Conservation (phyloP, 2,888 invertebrate species). For the Macropis europaea region DNA sequence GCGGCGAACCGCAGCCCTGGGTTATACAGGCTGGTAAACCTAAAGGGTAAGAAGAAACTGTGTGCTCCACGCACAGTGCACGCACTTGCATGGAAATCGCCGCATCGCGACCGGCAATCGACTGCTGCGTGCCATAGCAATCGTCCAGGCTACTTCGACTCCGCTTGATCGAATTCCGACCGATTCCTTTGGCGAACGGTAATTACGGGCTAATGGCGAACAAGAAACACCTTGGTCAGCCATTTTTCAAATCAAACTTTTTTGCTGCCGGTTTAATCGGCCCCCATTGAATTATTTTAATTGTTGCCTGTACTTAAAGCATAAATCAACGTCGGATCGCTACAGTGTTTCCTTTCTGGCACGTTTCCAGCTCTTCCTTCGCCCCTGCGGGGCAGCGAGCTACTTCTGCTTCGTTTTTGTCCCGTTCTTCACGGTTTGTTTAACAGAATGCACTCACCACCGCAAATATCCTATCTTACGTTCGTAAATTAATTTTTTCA, state of each 20-base stretch:
- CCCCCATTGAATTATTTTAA: no score
- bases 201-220: constrained; percentile 13
- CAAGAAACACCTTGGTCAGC: no score
- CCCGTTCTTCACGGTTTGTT: constrained; percentile 39
- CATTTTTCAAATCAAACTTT: no score
- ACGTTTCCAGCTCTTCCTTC: neutral
- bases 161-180: constrained; percentile 28
- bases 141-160: neutral
- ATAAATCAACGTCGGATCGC: no score
- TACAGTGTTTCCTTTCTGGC: neutral
- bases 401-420: constrained; percentile 22
- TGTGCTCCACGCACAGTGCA: constrained; percentile 17
- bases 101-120: constrained; percentile 47
- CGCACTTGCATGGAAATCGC: constrained; percentile 56
- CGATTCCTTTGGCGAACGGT: constrained; percentile 11
- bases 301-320: no score
- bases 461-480: constrained; percentile 31
- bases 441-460: constrained; percentile 28
- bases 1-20: constrained; percentile 72
- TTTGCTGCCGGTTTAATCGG: no score
- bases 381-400: no score
- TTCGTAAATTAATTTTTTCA: constrained; percentile 26
- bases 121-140: neutral
- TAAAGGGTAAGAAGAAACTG: constrained; percentile 59
- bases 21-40: constrained; percentile 38